Evolutionary conservation across 2,797 vertebrate genomes (phyloP), one percentile per base, ranked within the genome.

Genomic region (Remorina albescens): DNA sequence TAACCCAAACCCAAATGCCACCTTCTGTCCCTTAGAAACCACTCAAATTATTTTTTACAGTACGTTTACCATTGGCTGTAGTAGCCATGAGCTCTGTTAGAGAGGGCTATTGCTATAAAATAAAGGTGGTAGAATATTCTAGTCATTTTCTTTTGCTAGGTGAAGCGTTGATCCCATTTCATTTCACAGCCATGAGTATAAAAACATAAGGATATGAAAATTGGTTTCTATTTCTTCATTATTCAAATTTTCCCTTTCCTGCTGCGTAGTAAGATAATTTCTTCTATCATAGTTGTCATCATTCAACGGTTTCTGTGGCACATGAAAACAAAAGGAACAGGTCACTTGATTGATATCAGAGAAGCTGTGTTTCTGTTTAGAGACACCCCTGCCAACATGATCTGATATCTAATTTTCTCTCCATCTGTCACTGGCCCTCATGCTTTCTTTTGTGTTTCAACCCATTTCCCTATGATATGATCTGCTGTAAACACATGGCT

Each of bases 361-460:
- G 47, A 37, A 76, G 21, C 30, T 13, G 59, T 12, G 2, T 53
- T 66, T 78, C 39, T 76, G 67, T 46, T 60, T 49, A 23, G 69
- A 63, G 58, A 63, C 54, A 5, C 44, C 16, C 30, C n/a, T 21
- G 65, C 71, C 57, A 70, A 53, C 62, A 70, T 46, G 42, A 75
- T 77, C 64, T 71, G 74, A 71, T 78, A 54, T 67, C 73, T 84
- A 16, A 41, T 61, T 71, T 75, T 65, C 50, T 62, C 68, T 63
- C 80, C 76, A 78, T 84, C 85, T 87, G 80, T 81, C 78, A 73
- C 65, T 19, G 54, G 67, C 74, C 57, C 51, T 59, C 21, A 12
- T 21, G 3, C 64, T 69, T 54, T 59, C 18, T 71, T 63, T 63
- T 61, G 13, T 39, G 65, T 62, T 28, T 57, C 49, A 16, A 3